A percentile compares a stretch with the other conserved stretches of the same genome.
Evolutionary conservation across 2,888 invertebrate species (phyloP).

Genomic region (Polyommatus icarus): DNA sequence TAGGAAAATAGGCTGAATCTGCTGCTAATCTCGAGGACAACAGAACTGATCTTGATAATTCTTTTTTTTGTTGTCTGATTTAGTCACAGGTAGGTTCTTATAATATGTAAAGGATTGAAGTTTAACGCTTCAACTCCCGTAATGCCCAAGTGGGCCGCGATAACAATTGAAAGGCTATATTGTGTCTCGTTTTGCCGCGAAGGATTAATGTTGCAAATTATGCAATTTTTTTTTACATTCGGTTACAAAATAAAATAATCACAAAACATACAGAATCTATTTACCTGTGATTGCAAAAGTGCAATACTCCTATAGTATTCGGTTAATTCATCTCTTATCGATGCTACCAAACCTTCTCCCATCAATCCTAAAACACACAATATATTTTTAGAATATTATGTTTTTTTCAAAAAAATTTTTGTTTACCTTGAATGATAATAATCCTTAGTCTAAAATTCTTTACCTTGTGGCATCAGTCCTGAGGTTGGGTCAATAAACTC

Average conservation of each 20-base stretch:
- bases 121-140: no score
- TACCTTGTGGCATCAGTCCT: slow-evolving; percentile 81
- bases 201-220: background rate
- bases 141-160: no score
- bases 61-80: no score
- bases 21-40: no score
- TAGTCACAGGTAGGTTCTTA: no score
- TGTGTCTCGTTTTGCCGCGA: no score
- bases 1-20: no score
- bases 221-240: no score
- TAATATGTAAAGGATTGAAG: no score
- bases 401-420: no score
- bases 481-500: slow-evolving; percentile 88
- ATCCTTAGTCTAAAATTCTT: slow-evolving; percentile 2
- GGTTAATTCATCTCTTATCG: slow-evolving; percentile 90
- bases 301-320: slow-evolving; percentile 95
- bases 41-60: no score
- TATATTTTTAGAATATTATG: background rate
- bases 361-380: slow-evolving; percentile 81
- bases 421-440: background rate
- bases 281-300: slow-evolving; percentile 90
- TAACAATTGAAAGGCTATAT: no score
- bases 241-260: background rate
- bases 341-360: slow-evolving; percentile 92
- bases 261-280: background rate